Conservation (phyloP, 2,113 vertebrate genomes). For the Apodemus sylvaticus region DNA sequence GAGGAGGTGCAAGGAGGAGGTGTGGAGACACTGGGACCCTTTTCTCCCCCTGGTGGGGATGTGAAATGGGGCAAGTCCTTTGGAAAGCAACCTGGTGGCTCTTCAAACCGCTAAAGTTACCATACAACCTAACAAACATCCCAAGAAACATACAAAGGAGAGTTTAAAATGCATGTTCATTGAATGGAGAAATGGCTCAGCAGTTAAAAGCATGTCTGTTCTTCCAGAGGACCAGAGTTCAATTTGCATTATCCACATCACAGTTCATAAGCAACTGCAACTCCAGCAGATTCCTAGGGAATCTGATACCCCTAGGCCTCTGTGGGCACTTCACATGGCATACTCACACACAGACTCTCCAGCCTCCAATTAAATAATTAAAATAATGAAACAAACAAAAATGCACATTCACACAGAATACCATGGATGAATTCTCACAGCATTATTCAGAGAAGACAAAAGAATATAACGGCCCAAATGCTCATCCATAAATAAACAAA, state of each 20-base stretch:
- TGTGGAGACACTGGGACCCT: neutral
- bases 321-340: too few species aligned
- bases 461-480: neutral
- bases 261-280: neutral
- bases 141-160: neutral
- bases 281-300: neutral
- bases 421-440: neutral
- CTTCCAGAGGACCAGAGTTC: neutral
- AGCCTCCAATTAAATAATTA: neutral
- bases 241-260: neutral
- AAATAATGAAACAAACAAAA: neutral
- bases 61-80: neutral
- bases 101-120: neutral
- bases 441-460: neutral
- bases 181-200: neutral
- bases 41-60: neutral
- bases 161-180: neutral
- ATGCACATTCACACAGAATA: neutral
- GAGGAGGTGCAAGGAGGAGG: neutral
- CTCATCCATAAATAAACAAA: neutral
- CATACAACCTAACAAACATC: neutral
- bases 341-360: neutral
- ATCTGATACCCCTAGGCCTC: neutral
- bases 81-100: neutral
- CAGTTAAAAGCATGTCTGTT: neutral